These are phyloP conservation scores for Corynorhinus townsendii DNA, from an alignment of 2,113 vertebrate species.

Conservation along the genomic window DNA sequence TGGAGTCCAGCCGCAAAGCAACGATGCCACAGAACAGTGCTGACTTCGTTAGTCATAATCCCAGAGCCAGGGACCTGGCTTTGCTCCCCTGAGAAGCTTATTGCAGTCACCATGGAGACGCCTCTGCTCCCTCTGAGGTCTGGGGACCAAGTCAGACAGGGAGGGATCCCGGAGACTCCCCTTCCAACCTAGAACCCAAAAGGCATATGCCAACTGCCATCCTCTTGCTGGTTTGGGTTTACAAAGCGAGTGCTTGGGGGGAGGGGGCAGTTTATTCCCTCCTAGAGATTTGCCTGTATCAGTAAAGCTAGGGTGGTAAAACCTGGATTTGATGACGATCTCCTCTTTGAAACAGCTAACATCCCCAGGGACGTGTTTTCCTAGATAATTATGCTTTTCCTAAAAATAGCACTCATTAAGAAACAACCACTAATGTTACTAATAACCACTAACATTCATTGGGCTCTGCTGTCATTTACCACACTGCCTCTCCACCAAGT, in stretches of 20 bases:
- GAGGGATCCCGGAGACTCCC: slow-evolving; percentile 34
- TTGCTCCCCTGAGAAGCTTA: slow-evolving; percentile 10
- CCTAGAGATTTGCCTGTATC: neutral
- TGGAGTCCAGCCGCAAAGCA: slow-evolving; percentile 11
- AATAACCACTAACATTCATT: neutral
- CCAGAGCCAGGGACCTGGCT: neutral
- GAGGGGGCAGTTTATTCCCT: neutral
- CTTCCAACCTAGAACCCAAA: neutral
- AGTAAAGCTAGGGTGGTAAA: neutral
- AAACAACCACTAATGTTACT: neutral
- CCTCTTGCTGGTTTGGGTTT: neutral
- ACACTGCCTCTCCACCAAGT: neutral
- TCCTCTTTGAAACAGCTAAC: slow-evolving; percentile 17
- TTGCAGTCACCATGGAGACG: slow-evolving; percentile 36
- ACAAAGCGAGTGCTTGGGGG: neutral
- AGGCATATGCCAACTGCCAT: neutral
- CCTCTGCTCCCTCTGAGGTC: slow-evolving; percentile 24
- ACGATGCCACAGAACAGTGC: neutral
- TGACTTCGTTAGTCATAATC: slow-evolving; percentile 23
- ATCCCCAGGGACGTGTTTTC: neutral
- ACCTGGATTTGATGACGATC: neutral
- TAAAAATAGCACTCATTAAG: slow-evolving; percentile 41
- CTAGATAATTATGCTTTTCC: slow-evolving; percentile 30
- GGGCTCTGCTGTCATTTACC: neutral
- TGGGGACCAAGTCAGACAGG: slow-evolving; percentile 8